Conservation (phyloP, 2,113 vertebrate genomes). For the Okapia johnstoni region DNA sequence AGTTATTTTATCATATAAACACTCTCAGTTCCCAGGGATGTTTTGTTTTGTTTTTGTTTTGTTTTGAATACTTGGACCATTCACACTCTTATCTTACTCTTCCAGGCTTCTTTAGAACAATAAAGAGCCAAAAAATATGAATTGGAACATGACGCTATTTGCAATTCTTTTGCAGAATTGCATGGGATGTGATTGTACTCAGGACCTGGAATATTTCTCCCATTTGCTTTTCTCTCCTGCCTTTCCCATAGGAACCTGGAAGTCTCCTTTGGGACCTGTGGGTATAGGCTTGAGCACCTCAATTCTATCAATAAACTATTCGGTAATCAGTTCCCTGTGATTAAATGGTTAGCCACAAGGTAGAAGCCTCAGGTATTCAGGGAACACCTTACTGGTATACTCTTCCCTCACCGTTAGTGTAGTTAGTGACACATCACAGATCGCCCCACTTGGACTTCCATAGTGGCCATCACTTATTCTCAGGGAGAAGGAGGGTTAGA, state of each 20-base stretch:
- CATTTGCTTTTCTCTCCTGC: neutral
- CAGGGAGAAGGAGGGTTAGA: neutral
- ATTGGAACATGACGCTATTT: neutral
- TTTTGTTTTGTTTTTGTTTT: neutral
- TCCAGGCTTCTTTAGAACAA: neutral
- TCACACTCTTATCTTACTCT: neutral
- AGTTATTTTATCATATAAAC: neutral
- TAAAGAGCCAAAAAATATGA: neutral
- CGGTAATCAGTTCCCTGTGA: neutral
- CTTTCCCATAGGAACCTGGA: neutral
- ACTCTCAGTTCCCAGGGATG: neutral
- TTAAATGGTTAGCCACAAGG: neutral
- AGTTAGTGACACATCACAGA: neutral
- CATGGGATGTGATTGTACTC: neutral
- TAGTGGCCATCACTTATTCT: neutral
- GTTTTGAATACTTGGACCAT: neutral
- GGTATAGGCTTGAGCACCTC: neutral
- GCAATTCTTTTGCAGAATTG: neutral
- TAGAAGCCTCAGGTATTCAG: neutral
- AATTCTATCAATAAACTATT: neutral
- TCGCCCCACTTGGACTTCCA: neutral
- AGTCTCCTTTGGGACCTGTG: neutral
- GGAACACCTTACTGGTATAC: neutral
- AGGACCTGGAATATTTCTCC: neutral
- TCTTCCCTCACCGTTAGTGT: neutral